Percentiles rank a stretch among this genome's conserved stretches.
Evolutionary conservation across 2,888 invertebrate genomes (phyloP).

Genomic region (Synergus itoensis): DNA sequence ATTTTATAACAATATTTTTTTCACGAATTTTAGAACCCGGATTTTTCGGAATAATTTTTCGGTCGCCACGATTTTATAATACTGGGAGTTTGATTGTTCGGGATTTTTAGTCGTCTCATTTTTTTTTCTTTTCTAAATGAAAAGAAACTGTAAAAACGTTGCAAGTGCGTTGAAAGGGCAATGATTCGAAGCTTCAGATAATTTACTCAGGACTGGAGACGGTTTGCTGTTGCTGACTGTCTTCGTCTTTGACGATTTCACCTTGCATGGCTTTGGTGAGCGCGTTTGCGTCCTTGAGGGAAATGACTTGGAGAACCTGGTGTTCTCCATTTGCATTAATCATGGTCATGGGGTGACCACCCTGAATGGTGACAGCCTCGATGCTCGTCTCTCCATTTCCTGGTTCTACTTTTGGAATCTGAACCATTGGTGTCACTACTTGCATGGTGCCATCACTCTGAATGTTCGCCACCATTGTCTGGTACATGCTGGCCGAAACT

Average conservation of each 20-base stretch:
- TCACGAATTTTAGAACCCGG: too few relatives aligned
- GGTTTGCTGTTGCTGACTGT: constrained; percentile 73
- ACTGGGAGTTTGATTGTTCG: too few relatives aligned
- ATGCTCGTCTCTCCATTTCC: constrained; percentile 85
- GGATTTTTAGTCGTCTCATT: background rate
- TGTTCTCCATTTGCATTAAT: constrained; percentile 83
- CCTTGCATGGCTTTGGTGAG: constrained; percentile 89
- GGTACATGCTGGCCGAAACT: constrained; percentile 96
- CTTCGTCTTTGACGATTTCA: constrained; percentile 75
- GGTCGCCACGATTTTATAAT: too few relatives aligned
- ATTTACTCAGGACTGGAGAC: constrained; percentile 79
- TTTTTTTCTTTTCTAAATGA: background rate
- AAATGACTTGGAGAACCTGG: constrained; percentile 91
- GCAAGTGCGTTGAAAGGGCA: constrained; percentile 38
- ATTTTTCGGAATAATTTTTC: too few relatives aligned
- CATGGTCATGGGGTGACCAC: constrained; percentile 91
- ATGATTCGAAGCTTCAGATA: constrained; percentile 46
- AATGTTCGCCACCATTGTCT: constrained; percentile 95
- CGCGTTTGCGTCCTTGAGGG: constrained; percentile 90
- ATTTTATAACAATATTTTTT: too few relatives aligned
- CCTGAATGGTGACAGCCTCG: constrained; percentile 88
- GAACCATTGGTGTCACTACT: constrained; percentile 87
- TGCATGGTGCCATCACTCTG: constrained; percentile 91
- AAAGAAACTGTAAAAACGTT: constrained; percentile 5
- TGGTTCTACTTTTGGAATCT: constrained; percentile 90